Percentiles rank a stretch among this genome's conserved stretches.
These are phyloP conservation scores for Eleginops maclovinus DNA, from an alignment of 2,113 vertebrate species.

Conservation along the genomic window DNA sequence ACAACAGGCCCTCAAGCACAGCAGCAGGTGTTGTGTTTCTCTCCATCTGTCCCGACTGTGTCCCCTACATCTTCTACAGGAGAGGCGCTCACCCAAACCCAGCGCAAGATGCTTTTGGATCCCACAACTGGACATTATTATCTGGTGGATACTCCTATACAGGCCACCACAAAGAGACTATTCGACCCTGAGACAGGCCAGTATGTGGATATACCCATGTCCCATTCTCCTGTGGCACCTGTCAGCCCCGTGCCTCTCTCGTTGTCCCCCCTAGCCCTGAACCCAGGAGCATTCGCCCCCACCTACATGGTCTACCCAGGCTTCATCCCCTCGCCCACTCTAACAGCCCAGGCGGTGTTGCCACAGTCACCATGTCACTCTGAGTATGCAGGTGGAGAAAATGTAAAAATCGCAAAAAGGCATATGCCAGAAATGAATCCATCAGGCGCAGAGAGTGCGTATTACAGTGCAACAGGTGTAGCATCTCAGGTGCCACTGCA, in stretches of 20 bases:
- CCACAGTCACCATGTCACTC: slow-evolving; percentile 72
- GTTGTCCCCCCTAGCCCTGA: slow-evolving; percentile 77
- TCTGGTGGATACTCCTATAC: slow-evolving; percentile 92
- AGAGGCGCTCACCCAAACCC: slow-evolving; percentile 81
- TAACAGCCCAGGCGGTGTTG: slow-evolving; percentile 68
- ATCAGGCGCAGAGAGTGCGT: slow-evolving; percentile 81
- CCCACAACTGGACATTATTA: slow-evolving; percentile 95
- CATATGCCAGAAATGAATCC: slow-evolving; percentile 40
- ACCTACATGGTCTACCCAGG: slow-evolving; percentile 93
- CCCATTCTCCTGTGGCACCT: slow-evolving; percentile 76
- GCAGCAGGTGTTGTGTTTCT: slow-evolving; percentile 85
- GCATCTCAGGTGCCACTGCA: slow-evolving; percentile 39
- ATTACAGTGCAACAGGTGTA: slow-evolving; percentile 87
- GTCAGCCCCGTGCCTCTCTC: slow-evolving; percentile 74
- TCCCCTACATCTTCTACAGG: slow-evolving; percentile 68
- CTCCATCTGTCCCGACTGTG: slow-evolving; percentile 75
- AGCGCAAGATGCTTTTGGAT: slow-evolving; percentile 94
- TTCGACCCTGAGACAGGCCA: slow-evolving; percentile 95
- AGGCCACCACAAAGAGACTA: slow-evolving; percentile 87
- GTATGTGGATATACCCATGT: slow-evolving; percentile 94
- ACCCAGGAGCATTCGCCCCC: slow-evolving; percentile 73
- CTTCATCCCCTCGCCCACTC: slow-evolving; percentile 85
- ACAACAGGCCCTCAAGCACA: slow-evolving; percentile 70
- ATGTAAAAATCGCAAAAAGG: slow-evolving; percentile 34
- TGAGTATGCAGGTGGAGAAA: slow-evolving; percentile 58